These are phyloP conservation scores for Campoplex nolae DNA, from an alignment of 2,888 invertebrate species.

Conservation along the genomic window DNA sequence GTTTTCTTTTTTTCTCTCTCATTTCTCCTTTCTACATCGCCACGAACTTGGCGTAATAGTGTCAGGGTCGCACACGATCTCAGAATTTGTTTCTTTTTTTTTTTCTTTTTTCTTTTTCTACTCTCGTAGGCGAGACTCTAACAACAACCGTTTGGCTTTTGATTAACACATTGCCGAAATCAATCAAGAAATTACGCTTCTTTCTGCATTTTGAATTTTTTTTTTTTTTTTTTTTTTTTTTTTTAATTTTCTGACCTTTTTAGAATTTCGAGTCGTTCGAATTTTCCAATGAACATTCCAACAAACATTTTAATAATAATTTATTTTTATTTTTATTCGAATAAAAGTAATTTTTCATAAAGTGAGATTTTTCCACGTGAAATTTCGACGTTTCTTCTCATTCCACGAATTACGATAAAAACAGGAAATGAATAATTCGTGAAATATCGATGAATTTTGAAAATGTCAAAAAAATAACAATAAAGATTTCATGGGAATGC, in stretches of 20 bases:
- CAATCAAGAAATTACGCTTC: neutral
- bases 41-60: constrained; percentile 44
- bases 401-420: neutral
- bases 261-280: too few relatives aligned
- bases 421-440: too few relatives aligned
- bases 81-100: neutral
- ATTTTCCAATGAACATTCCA: too few relatives aligned
- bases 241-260: too few relatives aligned
- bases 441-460: too few relatives aligned
- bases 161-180: neutral
- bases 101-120: too few relatives aligned
- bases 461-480: neutral
- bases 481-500: neutral
- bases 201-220: neutral
- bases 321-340: neutral
- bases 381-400: neutral
- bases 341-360: neutral
- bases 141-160: neutral
- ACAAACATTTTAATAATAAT: neutral
- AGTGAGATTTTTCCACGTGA: neutral
- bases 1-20: neutral
- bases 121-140: neutral
- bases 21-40: neutral
- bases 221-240: too few relatives aligned
- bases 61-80: constrained; percentile 15